A percentile compares a stretch with the other conserved stretches of the same genome.
These are phyloP conservation scores for Mus spretus DNA, from an alignment of 2,797 vertebrate species.

Conservation along the genomic window DNA sequence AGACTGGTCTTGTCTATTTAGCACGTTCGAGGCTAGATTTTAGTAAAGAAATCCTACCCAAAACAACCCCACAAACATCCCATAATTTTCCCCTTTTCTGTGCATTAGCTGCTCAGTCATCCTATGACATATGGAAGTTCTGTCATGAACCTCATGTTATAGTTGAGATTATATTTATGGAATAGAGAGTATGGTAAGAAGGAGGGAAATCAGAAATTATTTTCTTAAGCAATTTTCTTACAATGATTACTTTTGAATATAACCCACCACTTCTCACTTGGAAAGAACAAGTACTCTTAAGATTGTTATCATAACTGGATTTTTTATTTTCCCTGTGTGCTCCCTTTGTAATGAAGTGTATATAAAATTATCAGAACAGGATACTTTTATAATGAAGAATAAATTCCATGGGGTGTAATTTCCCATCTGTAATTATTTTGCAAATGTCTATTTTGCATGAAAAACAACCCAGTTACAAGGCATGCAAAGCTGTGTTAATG, in stretches of 20 bases:
- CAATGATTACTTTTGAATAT: constrained; percentile 17
- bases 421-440: constrained; percentile 83
- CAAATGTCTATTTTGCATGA: constrained; percentile 80
- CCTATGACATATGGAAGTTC: background rate
- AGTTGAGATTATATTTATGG: background rate
- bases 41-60: background rate
- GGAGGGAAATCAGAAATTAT: constrained; percentile 23
- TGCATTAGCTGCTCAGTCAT: constrained; percentile 4
- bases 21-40: background rate
- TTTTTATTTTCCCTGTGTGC: constrained; percentile 76
- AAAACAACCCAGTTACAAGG: constrained; percentile 76
- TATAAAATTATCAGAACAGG: constrained; percentile 74
- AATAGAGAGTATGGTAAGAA: background rate
- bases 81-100: background rate
- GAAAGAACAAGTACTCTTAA: constrained; percentile 68
- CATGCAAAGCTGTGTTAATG: constrained; percentile 81
- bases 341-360: constrained; percentile 72
- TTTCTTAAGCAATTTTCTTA: constrained; percentile 64
- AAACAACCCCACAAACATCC: background rate
- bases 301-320: constrained; percentile 71
- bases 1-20: background rate
- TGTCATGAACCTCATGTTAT: background rate
- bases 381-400: constrained; percentile 83
- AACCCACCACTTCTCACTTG: constrained; percentile 54
- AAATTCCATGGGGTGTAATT: constrained; percentile 75